These are phyloP conservation scores for Nyctalus aviator DNA, from an alignment of 2,797 vertebrate genomes.

Conservation along the genomic window DNA sequence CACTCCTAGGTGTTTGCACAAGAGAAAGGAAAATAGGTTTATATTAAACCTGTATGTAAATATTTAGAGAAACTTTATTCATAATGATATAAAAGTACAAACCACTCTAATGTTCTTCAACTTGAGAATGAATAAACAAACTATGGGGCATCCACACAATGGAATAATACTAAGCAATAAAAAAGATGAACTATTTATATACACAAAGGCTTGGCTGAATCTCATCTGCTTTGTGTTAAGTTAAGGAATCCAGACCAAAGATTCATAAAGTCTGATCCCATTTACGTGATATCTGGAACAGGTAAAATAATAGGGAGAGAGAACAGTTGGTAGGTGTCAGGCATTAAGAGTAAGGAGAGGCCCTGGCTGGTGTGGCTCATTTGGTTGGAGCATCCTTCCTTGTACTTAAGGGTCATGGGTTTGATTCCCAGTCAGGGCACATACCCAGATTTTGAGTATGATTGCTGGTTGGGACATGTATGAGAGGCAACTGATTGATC, in stretches of 20 bases:
- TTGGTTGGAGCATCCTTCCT: neutral
- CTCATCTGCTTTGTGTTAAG: neutral
- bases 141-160: neutral
- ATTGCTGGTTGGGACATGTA: neutral
- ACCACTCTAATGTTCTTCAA: neutral
- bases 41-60: neutral
- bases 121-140: neutral
- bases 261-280: neutral
- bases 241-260: neutral
- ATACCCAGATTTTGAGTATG: neutral
- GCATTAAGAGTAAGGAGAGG: neutral
- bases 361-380: neutral
- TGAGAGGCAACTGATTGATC: neutral
- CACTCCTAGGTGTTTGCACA: neutral
- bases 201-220: neutral
- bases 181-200: neutral
- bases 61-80: neutral
- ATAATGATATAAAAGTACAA: neutral
- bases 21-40: constrained; percentile 17
- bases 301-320: neutral
- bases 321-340: neutral
- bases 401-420: neutral
- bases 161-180: neutral
- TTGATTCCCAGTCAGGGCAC: neutral
- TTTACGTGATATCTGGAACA: neutral